phyloP scores from a whole-genome alignment of 2,797 vertebrate genomes.

The Philypnodon macrostomus region DNA sequence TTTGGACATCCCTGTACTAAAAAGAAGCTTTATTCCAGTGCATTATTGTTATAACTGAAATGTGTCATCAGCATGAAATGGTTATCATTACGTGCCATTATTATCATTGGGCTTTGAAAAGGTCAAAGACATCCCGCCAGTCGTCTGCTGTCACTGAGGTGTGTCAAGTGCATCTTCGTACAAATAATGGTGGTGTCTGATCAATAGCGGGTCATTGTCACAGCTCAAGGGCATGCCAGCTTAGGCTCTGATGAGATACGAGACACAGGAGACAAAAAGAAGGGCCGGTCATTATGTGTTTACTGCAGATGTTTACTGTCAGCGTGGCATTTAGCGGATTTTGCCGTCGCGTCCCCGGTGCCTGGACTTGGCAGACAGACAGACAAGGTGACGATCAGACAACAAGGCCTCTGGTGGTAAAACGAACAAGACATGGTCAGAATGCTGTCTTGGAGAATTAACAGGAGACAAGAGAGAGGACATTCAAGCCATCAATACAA shows the following conservation, averaged over 20 bases:
- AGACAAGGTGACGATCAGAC: conserved; percentile 71
- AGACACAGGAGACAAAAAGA: conserved; percentile 53
- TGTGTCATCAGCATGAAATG: conserved; percentile 12
- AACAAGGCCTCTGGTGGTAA: conserved; percentile 76
- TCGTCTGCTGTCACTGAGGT: conserved; percentile 31
- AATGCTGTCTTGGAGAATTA: conserved; percentile 70
- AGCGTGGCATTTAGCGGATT: conserved; percentile 61
- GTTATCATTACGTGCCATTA: conserved; percentile 31
- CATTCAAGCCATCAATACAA: conserved; percentile 76
- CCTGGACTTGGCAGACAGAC: conserved; percentile 63
- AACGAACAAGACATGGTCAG: conserved; percentile 64
- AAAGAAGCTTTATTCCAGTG: too few relatives aligned
- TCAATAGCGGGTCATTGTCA: conserved; percentile 77
- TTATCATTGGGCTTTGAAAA: conserved; percentile 21
- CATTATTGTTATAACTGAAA: too few relatives aligned
- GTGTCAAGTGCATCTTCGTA: conserved; percentile 49
- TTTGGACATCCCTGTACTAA: too few relatives aligned
- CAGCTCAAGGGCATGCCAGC: conserved; percentile 72
- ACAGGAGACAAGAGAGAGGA: conserved; percentile 78
- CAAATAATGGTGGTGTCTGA: conserved; percentile 58
- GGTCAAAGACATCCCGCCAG: conserved; percentile 21
- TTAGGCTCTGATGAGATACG: conserved; percentile 64
- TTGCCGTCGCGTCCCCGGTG: conserved; percentile 48
- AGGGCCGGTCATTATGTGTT: conserved; percentile 74
- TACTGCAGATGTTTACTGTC: conserved; percentile 76